phyloP scores from a whole-genome alignment of 2,797 vertebrate genomes.

The Rhabdomys pumilio region DNA sequence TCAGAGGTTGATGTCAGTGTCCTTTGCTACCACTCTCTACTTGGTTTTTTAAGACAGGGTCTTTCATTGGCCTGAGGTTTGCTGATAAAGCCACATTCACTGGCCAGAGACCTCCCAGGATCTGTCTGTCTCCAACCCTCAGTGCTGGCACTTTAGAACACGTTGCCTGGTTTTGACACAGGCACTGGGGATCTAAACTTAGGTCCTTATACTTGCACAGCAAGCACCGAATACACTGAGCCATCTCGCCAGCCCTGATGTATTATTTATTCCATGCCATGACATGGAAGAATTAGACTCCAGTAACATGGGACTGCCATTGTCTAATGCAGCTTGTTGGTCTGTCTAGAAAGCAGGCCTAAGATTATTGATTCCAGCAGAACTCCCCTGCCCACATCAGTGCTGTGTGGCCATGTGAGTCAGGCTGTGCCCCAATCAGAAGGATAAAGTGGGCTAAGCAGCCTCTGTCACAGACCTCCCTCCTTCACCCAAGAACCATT shows the following conservation, averaged over 20 bases:
- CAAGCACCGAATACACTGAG: background rate
- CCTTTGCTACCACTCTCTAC: background rate
- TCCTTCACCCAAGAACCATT: background rate
- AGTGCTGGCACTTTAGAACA: background rate
- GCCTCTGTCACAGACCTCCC: background rate
- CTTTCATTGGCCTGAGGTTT: background rate
- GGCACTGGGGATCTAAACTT: background rate
- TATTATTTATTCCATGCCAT: background rate
- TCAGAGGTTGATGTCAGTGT: background rate
- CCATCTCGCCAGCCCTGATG: background rate
- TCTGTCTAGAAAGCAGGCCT: background rate
- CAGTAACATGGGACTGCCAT: background rate
- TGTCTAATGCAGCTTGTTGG: background rate
- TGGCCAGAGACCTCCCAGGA: background rate
- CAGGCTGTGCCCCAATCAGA: background rate
- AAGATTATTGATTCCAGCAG: background rate
- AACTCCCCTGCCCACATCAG: background rate
- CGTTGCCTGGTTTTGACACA: background rate
- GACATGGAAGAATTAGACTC: background rate
- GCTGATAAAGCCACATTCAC: background rate
- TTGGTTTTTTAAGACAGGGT: background rate
- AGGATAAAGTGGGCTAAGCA: background rate
- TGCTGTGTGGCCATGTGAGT: background rate
- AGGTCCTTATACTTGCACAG: background rate
- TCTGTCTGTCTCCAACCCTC: no score